Evolutionary conservation across 2,888 invertebrate species (phyloP), one percentile per base, ranked within the genome.

Genomic region (Boloria euphrosyne): DNA sequence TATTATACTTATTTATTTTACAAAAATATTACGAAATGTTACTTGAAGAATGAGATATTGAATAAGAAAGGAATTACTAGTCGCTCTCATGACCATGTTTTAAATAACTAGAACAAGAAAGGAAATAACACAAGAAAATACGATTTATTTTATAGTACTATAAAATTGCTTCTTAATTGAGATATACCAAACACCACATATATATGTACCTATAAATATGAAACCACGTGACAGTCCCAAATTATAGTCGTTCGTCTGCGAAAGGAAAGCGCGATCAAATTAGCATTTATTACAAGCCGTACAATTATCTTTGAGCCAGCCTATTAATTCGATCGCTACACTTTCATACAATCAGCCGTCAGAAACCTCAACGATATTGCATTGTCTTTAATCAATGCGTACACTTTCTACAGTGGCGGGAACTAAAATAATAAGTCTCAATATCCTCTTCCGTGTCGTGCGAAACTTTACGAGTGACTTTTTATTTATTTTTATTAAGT

Each of bases 351-450:
- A 70, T 52, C 46, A 60, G 49, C 27, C 55, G 53, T 52, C 68
- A 61, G 54, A 43, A 63, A 65, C 63, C 43, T 54, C 55, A 49
- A 50, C 60, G 53, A 44, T 62, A 61, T 52, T 47, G 61, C 57
- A 68, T 70, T 70, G 70, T 68, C 58, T 70, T n/a, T n/a, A n/a
- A n/a, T n/a, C n/a, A n/a, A n/a, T n/a, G n/a, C n/a, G n/a, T n/a
- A n/a, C n/a, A n/a, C 70, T 70, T 70, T 70, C 66, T 70, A 68
- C 64, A 43, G 47, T 61, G 57, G 60, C 55, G 59, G 51, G 58
- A 60, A 69, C 53, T 58, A 16, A 62, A 54, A 57, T 27, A 63
- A 58, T 61, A 59, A 16, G 52, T 44, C 49, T 47, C 46, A 60
- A 63, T 65, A 63, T 68, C 54, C 47, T 63, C 58, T 67, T 62